Conservation (phyloP, 92 coral and sea anemone genomes). For the Siderastrea siderea region DNA sequence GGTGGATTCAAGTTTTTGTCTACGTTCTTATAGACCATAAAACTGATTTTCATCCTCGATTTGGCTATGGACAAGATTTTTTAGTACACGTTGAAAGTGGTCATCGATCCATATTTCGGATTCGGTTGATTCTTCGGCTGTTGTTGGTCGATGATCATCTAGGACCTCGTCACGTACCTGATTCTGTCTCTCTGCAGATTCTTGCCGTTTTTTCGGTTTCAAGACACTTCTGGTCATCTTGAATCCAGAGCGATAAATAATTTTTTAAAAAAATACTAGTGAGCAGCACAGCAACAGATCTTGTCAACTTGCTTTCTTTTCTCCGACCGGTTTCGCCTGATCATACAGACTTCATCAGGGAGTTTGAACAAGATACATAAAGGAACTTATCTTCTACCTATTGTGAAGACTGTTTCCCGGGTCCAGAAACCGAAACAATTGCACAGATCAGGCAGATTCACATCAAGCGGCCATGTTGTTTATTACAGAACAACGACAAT, state of each 20-base stretch:
- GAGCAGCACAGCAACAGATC: too few relatives aligned
- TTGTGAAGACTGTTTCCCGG: too few relatives aligned
- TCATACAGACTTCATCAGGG: too few relatives aligned
- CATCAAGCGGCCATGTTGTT: too few relatives aligned
- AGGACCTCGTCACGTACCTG: background rate
- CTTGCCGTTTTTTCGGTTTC: conserved; percentile 9
- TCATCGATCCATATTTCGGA: conserved; percentile 27
- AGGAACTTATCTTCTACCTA: too few relatives aligned
- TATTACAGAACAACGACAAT: too few relatives aligned
- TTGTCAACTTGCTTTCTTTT: too few relatives aligned
- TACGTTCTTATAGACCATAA: background rate
- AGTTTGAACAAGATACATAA: too few relatives aligned
- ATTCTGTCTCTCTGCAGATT: background rate
- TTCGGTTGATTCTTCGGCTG: conserved; percentile 14
- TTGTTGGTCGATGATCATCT: background rate
- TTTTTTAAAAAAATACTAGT: too few relatives aligned
- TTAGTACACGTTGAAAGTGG: conserved; percentile 2
- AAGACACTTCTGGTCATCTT: background rate
- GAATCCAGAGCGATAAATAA: conserved; percentile 31
- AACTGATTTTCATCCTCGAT: background rate
- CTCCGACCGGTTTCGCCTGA: too few relatives aligned
- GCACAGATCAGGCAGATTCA: too few relatives aligned
- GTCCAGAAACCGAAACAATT: too few relatives aligned
- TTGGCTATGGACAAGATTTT: conserved; percentile 1
- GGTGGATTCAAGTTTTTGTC: background rate